Percentiles rank a stretch among this genome's conserved stretches.
Evolutionary conservation across 2,797 vertebrate genomes (phyloP).

Genomic region (Zenarchopterus dispar): DNA sequence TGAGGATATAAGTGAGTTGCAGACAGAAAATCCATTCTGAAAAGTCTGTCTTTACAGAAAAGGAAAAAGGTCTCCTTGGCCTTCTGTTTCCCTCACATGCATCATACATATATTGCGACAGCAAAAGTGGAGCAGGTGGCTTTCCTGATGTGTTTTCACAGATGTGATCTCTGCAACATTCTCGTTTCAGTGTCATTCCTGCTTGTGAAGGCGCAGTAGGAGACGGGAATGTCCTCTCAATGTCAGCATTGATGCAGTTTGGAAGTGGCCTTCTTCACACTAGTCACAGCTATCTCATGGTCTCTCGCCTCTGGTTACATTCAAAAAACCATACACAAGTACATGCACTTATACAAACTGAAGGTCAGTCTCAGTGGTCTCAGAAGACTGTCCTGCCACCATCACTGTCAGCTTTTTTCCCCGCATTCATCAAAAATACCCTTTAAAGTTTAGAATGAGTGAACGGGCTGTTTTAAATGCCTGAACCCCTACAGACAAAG

Average conservation of each 20-base stretch:
- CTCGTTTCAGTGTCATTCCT: constrained; percentile 32
- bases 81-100: constrained; percentile 16
- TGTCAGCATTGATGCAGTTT: constrained; percentile 39
- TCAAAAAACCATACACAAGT: constrained; percentile 7
- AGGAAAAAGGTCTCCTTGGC: constrained; percentile 2
- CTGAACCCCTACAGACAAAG: too few relatives aligned
- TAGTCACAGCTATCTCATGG: constrained; percentile 53
- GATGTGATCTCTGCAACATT: constrained; percentile 48
- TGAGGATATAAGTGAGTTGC: neutral
- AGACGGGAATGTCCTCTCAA: constrained; percentile 47
- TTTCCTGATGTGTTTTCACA: constrained; percentile 61
- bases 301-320: neutral
- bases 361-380: too few relatives aligned
- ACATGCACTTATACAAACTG: neutral
- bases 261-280: constrained; percentile 17
- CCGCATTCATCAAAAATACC: constrained; percentile 42
- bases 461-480: too few relatives aligned
- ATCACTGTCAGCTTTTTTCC: constrained; percentile 48
- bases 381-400: constrained; percentile 40
- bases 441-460: too few relatives aligned
- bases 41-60: neutral
- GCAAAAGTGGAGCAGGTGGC: constrained; percentile 41
- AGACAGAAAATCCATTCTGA: neutral
- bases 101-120: constrained; percentile 23
- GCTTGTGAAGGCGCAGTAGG: constrained; percentile 25